Conservation (phyloP, 2,888 invertebrate species). For the Orchesella flavescens region DNA sequence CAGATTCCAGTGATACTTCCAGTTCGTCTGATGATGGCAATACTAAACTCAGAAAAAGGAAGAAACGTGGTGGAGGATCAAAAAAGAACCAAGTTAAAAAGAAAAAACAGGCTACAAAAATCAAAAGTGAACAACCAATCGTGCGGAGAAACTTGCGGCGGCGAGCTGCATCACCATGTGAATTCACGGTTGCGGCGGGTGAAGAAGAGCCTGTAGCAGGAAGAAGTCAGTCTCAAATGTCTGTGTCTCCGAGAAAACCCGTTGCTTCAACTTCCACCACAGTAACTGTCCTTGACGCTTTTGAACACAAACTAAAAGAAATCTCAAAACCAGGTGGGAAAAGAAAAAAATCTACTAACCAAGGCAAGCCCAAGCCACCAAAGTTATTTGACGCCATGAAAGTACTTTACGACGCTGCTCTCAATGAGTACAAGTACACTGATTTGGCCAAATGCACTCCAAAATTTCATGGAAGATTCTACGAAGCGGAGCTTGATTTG, state of each 20-base stretch:
- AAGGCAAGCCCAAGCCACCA: constrained; percentile 17
- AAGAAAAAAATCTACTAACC: background rate
- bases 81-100: constrained; percentile 10
- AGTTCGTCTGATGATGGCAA: background rate
- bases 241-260: background rate
- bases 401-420: constrained; percentile 68
- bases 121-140: constrained; percentile 46
- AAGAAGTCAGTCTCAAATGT: background rate
- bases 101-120: constrained; percentile 53
- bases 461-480: constrained; percentile 71
- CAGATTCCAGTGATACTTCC: background rate
- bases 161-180: constrained; percentile 65
- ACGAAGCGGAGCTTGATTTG: constrained; percentile 70
- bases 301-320: background rate
- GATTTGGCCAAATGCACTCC: constrained; percentile 43
- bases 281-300: background rate
- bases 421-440: constrained; percentile 67
- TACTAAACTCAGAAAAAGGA: background rate
- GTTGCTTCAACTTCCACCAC: background rate
- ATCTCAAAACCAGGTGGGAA: background rate
- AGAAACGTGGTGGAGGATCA: constrained; percentile 15
- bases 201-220: background rate
- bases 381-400: constrained; percentile 70
- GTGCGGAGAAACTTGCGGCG: constrained; percentile 24
- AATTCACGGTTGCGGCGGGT: constrained; percentile 46